Percentiles rank a stretch among this genome's conserved stretches.
These are phyloP conservation scores for Cylas formicarius DNA, from an alignment of 1,140 invertebrate genomes.

Conservation along the genomic window DNA sequence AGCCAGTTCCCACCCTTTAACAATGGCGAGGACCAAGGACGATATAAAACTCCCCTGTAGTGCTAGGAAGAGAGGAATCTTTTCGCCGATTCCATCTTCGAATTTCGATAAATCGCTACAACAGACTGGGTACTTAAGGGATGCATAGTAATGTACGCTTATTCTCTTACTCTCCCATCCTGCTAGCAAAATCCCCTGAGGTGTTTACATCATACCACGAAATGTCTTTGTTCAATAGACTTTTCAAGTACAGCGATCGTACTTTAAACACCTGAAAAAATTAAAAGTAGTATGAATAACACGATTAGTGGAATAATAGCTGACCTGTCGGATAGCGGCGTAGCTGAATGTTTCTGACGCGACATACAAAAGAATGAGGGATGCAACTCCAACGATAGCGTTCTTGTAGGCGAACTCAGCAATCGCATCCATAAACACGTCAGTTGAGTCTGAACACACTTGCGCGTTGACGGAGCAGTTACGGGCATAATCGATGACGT, in stretches of 20 bases:
- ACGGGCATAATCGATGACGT: conserved; percentile 40
- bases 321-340: conserved; percentile 57
- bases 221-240: conserved; percentile 81
- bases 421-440: conserved; percentile 41
- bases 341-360: conserved; percentile 61
- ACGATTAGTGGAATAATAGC: no score
- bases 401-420: conserved; percentile 52
- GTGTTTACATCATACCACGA: conserved; percentile 85
- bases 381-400: conserved; percentile 48
- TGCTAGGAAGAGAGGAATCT: conserved; percentile 76
- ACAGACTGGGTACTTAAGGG: conserved; percentile 23
- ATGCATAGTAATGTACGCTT: no score
- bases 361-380: conserved; percentile 54
- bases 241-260: conserved; percentile 49
- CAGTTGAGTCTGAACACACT: conserved; percentile 1
- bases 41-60: conserved; percentile 68
- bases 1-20: conserved; percentile 84
- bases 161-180: conserved; percentile 84
- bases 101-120: conserved; percentile 79
- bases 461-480: background rate
- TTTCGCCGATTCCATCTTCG: conserved; percentile 90
- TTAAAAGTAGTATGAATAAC: no score
- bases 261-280: conserved; percentile 22
- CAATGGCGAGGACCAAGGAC: conserved; percentile 71
- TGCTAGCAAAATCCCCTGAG: conserved; percentile 79